A percentile compares a stretch with the other conserved stretches of the same genome.
phyloP scores from a whole-genome alignment of 2,888 invertebrate genomes.

The Argynnis bischoffii region DNA sequence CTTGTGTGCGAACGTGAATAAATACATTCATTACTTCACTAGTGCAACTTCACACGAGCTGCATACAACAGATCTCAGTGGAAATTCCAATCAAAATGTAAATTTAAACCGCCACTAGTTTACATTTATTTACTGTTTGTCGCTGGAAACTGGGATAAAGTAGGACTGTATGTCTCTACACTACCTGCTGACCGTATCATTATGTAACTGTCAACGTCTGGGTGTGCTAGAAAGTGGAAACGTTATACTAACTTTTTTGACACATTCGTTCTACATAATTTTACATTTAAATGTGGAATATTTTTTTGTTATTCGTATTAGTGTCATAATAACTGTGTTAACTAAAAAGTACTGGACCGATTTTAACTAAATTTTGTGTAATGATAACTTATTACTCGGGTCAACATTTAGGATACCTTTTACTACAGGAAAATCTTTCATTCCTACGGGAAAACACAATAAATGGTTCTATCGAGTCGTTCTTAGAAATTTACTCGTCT shows the following conservation, averaged over 20 bases:
- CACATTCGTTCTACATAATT: slow-evolving; percentile 6
- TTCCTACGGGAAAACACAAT: no score
- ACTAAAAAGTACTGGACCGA: no score
- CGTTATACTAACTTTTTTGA: slow-evolving; percentile 7
- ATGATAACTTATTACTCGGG: no score
- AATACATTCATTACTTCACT: slow-evolving; percentile 46
- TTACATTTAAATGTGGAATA: neutral
- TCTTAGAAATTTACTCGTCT: no score
- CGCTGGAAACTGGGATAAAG: slow-evolving; percentile 27
- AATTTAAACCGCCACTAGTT: slow-evolving; percentile 50
- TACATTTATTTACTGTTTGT: slow-evolving; percentile 39
- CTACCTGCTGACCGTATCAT: slow-evolving; percentile 23
- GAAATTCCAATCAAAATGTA: slow-evolving; percentile 74
- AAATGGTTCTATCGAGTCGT: no score
- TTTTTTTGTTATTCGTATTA: neutral
- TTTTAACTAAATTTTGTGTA: no score
- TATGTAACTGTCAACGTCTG: slow-evolving; percentile 10
- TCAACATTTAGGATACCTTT: no score
- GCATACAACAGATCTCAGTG: slow-evolving; percentile 46
- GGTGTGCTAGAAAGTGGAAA: neutral
- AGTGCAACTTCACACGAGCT: slow-evolving; percentile 50
- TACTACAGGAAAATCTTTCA: no score
- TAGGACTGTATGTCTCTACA: neutral
- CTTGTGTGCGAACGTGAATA: slow-evolving; percentile 25
- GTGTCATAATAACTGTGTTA: no score